Percentiles rank a stretch among this genome's conserved stretches.
Evolutionary conservation across 1,140 invertebrate genomes (phyloP).

Genomic region (Nylanderia fulva): DNA sequence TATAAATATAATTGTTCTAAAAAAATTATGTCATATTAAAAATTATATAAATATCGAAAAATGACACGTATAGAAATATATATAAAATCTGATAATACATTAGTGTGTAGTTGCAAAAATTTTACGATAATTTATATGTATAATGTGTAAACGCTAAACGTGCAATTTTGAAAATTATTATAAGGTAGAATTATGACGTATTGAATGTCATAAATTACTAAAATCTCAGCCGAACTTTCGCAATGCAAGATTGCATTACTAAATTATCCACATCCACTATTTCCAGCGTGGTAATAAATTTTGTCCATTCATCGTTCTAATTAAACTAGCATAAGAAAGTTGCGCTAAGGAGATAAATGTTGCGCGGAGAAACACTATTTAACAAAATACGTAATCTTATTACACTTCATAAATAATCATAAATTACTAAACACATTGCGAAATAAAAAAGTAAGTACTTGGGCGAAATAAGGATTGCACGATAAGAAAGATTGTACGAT

Average conservation of each 20-base stretch:
- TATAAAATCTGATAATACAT: background rate
- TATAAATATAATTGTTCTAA: background rate
- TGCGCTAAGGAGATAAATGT: constrained; percentile 50
- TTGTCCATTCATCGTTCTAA: constrained; percentile 44
- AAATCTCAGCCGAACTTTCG: constrained; percentile 44
- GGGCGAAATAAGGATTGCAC: background rate
- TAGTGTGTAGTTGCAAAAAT: background rate
- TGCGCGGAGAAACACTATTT: constrained; percentile 17
- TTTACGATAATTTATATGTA: background rate
- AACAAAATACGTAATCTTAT: constrained; percentile 49
- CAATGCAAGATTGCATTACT: constrained; percentile 26
- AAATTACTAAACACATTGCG: constrained; percentile 22
- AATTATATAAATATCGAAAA: background rate
- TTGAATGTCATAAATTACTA: constrained; percentile 39
- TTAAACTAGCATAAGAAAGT: constrained; percentile 55
- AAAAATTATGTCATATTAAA: background rate
- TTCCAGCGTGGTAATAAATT: constrained; percentile 44
- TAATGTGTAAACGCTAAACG: background rate
- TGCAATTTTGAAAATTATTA: background rate
- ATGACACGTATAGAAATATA: background rate
- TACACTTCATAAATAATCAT: constrained; percentile 30
- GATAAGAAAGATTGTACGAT: background rate
- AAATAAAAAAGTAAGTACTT: background rate
- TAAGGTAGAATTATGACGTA: constrained; percentile 3
- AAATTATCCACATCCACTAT: constrained; percentile 38